Base-by-base conservation (phyloP, 2,113 vertebrate species). In the Litocranius walleri region DNA sequence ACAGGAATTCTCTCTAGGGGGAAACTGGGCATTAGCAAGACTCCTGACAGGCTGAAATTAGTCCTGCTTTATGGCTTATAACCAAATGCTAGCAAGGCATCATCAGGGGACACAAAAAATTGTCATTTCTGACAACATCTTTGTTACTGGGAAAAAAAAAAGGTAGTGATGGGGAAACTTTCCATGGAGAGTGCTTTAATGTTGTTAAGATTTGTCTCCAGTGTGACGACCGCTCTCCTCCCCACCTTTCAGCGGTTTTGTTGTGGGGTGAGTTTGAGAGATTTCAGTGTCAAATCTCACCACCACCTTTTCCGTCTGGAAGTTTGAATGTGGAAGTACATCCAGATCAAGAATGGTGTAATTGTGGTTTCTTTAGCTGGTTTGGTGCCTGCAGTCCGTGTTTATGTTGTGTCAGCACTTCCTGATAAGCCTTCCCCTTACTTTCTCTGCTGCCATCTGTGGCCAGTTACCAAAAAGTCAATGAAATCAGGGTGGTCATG, bases 1-100 rank as follows among this genome's bases (percentile, higher is more conserved):
- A 99, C 99, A 99, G 99, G 98, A 99, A 98, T 98, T 99, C 99
- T 99, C 99, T 99, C 99, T 99, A 97, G 99, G 98, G 99, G 99
- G 91, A 99, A 99, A 99, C 98, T 99, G 99, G 99, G 99, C 99
- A 99, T 99, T 99, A 99, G 99, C 95, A 97, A 98, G 98, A 98
- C 98, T 99, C 98, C 99, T 99, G 98, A 99, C 99, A 99, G 99
- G 99, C 99, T 99, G 99, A 99, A 99, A 99, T 99, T 99, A 99
- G 99, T 99, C 99, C 97, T 99, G 98, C 98, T 99, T 99, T 99
- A 99, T 99, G 99, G 99, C 99, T 99, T 99, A 99, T 99, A 99
- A 99, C 99, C 98, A 99, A 99, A 99, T 99, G 98, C 98, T 99
- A 99, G 99, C 98, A 98, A 99, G 99, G 98, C 99, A 98, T 99